phyloP scores from a whole-genome alignment of 2,888 invertebrate genomes.

The Tenthredo distinguenda region DNA sequence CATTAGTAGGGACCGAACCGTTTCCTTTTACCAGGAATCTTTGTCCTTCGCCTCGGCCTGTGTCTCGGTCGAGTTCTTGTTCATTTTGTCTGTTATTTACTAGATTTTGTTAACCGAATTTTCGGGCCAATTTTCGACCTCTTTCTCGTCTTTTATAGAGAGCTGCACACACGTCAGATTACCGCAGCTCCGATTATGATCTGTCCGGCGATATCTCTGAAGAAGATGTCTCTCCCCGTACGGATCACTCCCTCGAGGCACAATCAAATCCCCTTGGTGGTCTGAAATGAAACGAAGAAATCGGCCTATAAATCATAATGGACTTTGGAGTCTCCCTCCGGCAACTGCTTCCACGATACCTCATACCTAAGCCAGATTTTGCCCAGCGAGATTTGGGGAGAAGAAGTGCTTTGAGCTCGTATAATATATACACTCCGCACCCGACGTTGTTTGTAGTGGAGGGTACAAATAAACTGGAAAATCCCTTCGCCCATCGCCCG shows the following conservation, averaged over 20 bases:
- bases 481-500: slow-evolving; percentile 2
- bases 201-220: not conserved
- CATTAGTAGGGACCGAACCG: not conserved
- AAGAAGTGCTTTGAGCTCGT: slow-evolving; percentile 36
- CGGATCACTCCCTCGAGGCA: not conserved
- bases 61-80: not conserved
- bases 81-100: not conserved
- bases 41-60: not conserved
- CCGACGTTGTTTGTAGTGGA: slow-evolving; percentile 21
- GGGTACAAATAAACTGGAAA: slow-evolving; percentile 28
- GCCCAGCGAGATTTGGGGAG: slow-evolving; percentile 50
- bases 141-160: not conserved
- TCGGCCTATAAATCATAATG: slow-evolving; percentile 47
- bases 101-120: not conserved
- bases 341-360: slow-evolving; percentile 10
- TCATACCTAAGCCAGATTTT: slow-evolving; percentile 39
- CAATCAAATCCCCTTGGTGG: slow-evolving; percentile 39
- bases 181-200: not conserved
- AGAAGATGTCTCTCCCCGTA: slow-evolving; percentile 7
- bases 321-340: slow-evolving; percentile 35
- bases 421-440: slow-evolving; percentile 44
- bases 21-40: not conserved
- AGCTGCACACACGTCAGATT: not conserved
- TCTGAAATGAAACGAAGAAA: slow-evolving; percentile 39
- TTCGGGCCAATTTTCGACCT: not conserved